Base-by-base conservation (phyloP, 1,140 invertebrate genomes). In the Saccostrea echinata region DNA sequence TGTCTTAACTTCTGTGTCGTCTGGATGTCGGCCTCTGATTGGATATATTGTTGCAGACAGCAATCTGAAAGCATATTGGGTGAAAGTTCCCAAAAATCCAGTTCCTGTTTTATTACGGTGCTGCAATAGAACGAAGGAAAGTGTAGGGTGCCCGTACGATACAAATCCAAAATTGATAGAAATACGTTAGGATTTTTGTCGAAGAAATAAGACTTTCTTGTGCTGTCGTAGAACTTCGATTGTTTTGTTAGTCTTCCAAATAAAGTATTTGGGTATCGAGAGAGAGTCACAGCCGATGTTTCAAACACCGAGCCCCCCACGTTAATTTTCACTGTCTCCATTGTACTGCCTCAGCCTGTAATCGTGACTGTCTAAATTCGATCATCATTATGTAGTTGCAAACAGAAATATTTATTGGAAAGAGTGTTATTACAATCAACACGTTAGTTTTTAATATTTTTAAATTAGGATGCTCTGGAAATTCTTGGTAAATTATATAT, bases 111-210 rank as follows among this genome's bases (percentile, higher is more conserved):
- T 21, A 86, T 71, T 16, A 57, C 52, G n/a, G 81, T 68, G n/a
- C 88, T 68, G 81, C 88, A 89, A 24, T 84, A 61, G 68, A 53
- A 12, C 6, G 35, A 53, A 6, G 88, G 88, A 18, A 89, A 71
- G 76, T 89, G 85, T 13, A 89, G 43, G 1, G 35, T 21, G 2
- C 85, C 88, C 55, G 81, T 89, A 18, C 88, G 53, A 51, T 89
- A 89, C 9, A 86, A 80, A 33, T 86, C 88, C 16, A 89, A 33
- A 21, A 89, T 61, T 0, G 61, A 76, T 9, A 76, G 64, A 21
- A 89, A 89, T 21, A 86, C 64, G 4, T 84, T 64, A n/a, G 88
- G 88, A 86, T 89, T 89, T 81, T 85, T 89, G 83, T 89, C 85
- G 35, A 89, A 89, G 51, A 86, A 89, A 24, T 82, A 89, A 16